Percentiles rank a stretch among this genome's conserved stretches.
Conservation (phyloP, 2,113 vertebrate genomes). For the Phoenicopterus ruber region DNA sequence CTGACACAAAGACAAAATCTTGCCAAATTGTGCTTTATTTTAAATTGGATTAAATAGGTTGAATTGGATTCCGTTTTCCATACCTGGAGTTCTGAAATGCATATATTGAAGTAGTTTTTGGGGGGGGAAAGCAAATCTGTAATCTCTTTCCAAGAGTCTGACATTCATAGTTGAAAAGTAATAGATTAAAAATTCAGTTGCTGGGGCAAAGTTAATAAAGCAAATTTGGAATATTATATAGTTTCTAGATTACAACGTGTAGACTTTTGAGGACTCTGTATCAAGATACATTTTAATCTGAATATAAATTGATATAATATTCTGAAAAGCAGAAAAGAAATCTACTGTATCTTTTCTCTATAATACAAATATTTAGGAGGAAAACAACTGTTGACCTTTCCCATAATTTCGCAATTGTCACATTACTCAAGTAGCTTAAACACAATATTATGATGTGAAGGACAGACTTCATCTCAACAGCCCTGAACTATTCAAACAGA, state of each 20-base stretch:
- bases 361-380: conserved; percentile 37
- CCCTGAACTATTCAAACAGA: conserved; percentile 20
- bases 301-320: not conserved
- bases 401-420: not conserved
- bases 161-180: not conserved
- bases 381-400: conserved; percentile 32
- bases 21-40: not conserved
- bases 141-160: not conserved
- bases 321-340: not conserved
- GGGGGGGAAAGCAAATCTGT: not conserved
- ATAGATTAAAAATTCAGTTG: not conserved
- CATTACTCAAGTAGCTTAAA: conserved; percentile 15
- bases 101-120: not conserved
- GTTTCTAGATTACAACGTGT: not conserved
- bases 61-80: not conserved
- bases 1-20: not conserved
- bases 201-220: not conserved
- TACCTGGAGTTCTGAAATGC: not conserved
- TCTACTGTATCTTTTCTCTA: not conserved
- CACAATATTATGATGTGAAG: not conserved
- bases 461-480: not conserved
- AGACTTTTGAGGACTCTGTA: not conserved
- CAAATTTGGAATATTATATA: not conserved
- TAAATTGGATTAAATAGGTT: not conserved
- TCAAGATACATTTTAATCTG: not conserved